Conservation (phyloP, 2,888 invertebrate species). For the Melanostoma mellinum region DNA sequence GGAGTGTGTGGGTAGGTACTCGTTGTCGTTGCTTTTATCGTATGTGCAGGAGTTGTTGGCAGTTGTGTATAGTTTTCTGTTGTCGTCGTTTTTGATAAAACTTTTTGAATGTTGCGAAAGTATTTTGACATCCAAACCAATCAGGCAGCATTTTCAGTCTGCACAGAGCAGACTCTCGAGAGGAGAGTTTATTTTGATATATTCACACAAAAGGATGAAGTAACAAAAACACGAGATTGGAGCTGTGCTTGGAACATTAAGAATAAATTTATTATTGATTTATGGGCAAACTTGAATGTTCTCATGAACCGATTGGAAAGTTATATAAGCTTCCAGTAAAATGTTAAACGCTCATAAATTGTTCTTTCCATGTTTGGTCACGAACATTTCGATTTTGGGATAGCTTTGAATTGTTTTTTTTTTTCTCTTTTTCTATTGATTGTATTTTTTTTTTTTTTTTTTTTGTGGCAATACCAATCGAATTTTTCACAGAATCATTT, state of each 20-base stretch:
- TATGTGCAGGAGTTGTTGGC: not conserved
- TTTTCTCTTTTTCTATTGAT: not conserved
- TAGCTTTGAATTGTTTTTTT: not conserved
- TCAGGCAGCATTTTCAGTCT: not conserved
- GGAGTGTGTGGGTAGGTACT: not conserved
- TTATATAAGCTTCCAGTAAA: conserved; percentile 5
- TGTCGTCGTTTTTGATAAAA: conserved; percentile 14
- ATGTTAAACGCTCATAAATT: conserved; percentile 20
- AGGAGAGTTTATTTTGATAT: conserved; percentile 10
- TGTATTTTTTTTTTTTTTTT: not conserved
- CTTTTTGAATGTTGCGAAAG: conserved; percentile 45
- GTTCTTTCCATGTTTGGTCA: not conserved
- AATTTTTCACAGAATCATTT: conserved; percentile 34
- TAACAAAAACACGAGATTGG: conserved; percentile 25
- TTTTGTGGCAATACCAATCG: conserved; percentile 11
- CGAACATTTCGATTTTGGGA: not conserved
- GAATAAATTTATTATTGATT: conserved; percentile 41
- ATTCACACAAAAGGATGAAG: not conserved
- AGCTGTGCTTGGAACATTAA: conserved; percentile 8
- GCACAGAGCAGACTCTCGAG: too few species aligned
- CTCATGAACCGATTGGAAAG: conserved; percentile 59
- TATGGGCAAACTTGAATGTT: conserved; percentile 55
- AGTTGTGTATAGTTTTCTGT: not conserved
- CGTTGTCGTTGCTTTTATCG: not conserved
- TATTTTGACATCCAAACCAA: conserved; percentile 54